Evolutionary conservation across 1,140 invertebrate species (phyloP), one percentile per base, ranked within the genome.

Genomic region (Drosophila ficusphila): DNA sequence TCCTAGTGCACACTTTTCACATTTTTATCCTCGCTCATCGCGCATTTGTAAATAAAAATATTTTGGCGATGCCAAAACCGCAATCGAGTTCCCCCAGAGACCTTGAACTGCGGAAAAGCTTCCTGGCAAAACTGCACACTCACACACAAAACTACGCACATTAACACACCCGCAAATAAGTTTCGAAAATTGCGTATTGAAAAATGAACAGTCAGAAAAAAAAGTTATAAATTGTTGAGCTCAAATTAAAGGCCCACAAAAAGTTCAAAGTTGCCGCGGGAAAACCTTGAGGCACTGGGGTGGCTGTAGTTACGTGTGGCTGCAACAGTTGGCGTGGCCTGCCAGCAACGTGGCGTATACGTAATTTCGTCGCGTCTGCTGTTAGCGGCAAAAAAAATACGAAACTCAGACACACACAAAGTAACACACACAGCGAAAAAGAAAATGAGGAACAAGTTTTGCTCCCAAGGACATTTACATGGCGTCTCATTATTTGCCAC

Each of bases 311-410:
- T 72, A 56, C 60, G 47, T 58, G 60, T 41, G 62, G 78, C 56
- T 82, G 78, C 78, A 82, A 77, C 73, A 83, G 68, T 76, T 83
- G 75, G 64, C 41, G 36, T 41, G 29, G 38, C 74, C 36, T 61
- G 33, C 34, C 52, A 29, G 27, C 67, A 39, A 82, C 78, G 36
- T 83, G 79, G 57, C 62, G 79, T 78, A 82, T 82, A 77, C 79
- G 74, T 82, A 82, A 82, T 54, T 58, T 42, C 52, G 60, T 53
- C 62, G 73, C 73, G 73, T 76, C 67, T 73, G 38, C 62, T 83
- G 78, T 77, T 71, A 82, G 76, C 56, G 57, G 34, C 38, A 34
- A 29, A 16, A 56, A 33, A 44, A 57, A 75, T 61, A 57, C 56
- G 31, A 38, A 2, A 21, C n/a, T 9, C 18, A 16, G 19, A 46